phyloP scores from a whole-genome alignment of 1,140 invertebrate species.

The Lethrus apterus region DNA sequence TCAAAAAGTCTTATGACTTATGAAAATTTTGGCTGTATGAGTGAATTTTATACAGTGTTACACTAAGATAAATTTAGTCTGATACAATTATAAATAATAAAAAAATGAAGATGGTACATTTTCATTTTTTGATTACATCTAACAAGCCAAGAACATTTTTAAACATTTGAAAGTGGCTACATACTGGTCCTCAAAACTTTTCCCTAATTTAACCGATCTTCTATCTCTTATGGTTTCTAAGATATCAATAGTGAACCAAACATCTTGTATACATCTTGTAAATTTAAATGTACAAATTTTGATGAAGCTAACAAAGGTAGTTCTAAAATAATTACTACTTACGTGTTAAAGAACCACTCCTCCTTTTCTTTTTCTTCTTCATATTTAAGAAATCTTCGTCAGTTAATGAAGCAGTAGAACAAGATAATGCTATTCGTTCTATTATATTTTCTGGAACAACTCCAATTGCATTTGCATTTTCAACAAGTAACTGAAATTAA shows the following conservation, averaged over 20 bases:
- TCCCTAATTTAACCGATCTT: neutral
- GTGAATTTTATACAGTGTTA: no score
- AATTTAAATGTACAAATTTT: neutral
- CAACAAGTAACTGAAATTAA: slow-evolving; percentile 60
- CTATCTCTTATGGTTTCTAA: no score
- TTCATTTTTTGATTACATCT: no score
- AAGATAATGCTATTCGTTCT: slow-evolving; percentile 45
- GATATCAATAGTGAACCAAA: no score
- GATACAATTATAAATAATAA: no score
- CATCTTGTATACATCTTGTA: neutral
- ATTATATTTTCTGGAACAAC: slow-evolving; percentile 54
- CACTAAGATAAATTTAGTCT: no score
- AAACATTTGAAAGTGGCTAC: no score
- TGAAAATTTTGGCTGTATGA: no score
- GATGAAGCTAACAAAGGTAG: neutral
- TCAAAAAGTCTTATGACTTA: no score
- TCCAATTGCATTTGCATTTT: slow-evolving; percentile 67
- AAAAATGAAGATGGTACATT: no score
- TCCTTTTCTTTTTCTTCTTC: slow-evolving; percentile 64
- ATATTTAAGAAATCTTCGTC: slow-evolving; percentile 40
- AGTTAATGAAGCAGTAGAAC: slow-evolving; percentile 37
- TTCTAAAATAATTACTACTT: slow-evolving; percentile 25
- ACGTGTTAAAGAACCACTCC: slow-evolving; percentile 78
- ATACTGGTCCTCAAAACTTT: no score
- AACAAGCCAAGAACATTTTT: no score